Evolutionary conservation across 2,113 vertebrate genomes (phyloP).

Genomic region (Callipepla squamata): DNA sequence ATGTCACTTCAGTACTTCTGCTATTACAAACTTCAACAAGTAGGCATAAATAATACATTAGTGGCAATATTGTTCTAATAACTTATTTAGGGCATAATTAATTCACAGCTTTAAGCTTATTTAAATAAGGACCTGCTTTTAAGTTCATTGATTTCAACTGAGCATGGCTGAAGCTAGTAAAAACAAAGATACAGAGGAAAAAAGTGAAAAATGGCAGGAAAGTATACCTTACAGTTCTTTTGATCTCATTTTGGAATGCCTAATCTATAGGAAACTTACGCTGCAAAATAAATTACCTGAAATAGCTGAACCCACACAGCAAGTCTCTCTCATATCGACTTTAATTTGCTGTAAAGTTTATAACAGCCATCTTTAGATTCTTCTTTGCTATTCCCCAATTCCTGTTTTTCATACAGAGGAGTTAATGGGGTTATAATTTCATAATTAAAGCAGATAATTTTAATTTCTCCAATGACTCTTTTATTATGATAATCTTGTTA

Average conservation of each 20-base stretch:
- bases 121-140: conserved; percentile 69
- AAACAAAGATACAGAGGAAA: background rate
- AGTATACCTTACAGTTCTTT: background rate
- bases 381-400: conserved; percentile 73
- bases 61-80: conserved; percentile 80
- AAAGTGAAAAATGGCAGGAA: background rate
- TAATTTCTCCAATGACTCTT: conserved; percentile 78
- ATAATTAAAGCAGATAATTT: conserved; percentile 82
- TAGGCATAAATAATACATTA: conserved; percentile 85
- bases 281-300: conserved; percentile 61
- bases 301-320: conserved; percentile 21
- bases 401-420: conserved; percentile 68
- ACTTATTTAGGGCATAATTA: conserved; percentile 83
- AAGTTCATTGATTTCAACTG: conserved; percentile 29
- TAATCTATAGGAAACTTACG: conserved; percentile 45
- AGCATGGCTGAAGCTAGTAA: conserved; percentile 21
- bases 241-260: conserved; percentile 5
- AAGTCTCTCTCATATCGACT: background rate
- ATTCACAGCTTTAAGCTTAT: conserved; percentile 77
- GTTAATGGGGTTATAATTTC: conserved; percentile 84
- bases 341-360: conserved; percentile 62
- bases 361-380: conserved; percentile 62
- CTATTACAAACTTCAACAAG: conserved; percentile 79
- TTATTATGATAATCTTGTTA: conserved; percentile 82
- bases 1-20: conserved; percentile 79